These are phyloP conservation scores for Apodemus sylvaticus DNA, from an alignment of 2,113 vertebrate genomes.

Conservation along the genomic window DNA sequence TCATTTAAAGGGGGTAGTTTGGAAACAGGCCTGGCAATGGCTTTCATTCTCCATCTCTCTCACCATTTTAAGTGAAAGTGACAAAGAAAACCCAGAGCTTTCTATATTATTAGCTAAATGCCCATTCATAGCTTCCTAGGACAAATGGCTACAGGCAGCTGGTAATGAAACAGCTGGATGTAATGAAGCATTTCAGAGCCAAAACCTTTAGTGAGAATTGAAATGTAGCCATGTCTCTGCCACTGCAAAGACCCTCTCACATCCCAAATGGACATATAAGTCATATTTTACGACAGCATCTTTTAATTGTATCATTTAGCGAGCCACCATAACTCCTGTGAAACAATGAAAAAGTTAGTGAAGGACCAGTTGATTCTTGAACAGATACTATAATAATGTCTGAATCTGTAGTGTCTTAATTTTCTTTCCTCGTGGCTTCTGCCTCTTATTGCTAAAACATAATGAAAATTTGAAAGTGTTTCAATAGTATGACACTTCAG, in stretches of 20 bases:
- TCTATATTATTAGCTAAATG: slow-evolving; percentile 70
- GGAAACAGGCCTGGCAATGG: neutral
- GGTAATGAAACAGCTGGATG: slow-evolving; percentile 80
- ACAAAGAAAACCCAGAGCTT: slow-evolving; percentile 67
- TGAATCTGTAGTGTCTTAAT: neutral
- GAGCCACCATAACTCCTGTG: slow-evolving; percentile 60
- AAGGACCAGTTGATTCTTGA: neutral
- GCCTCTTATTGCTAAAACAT: neutral
- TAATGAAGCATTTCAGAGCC: slow-evolving; percentile 79
- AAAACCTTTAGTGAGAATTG: slow-evolving; percentile 61
- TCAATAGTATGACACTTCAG: neutral
- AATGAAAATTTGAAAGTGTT: neutral
- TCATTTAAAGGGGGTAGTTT: neutral
- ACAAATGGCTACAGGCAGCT: slow-evolving; percentile 66
- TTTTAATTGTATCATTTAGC: slow-evolving; percentile 54
- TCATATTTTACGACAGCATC: slow-evolving; percentile 42
- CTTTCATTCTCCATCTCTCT: neutral
- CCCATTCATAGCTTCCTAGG: slow-evolving; percentile 53
- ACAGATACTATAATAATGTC: neutral
- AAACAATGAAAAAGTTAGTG: neutral
- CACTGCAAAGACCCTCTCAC: slow-evolving; percentile 64
- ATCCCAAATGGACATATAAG: slow-evolving; percentile 59
- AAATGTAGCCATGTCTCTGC: slow-evolving; percentile 79
- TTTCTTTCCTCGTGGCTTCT: neutral
- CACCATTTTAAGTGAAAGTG: slow-evolving; percentile 59